Conservation (phyloP, 1,140 invertebrate genomes). For the Pseudobourletiella spinata region DNA sequence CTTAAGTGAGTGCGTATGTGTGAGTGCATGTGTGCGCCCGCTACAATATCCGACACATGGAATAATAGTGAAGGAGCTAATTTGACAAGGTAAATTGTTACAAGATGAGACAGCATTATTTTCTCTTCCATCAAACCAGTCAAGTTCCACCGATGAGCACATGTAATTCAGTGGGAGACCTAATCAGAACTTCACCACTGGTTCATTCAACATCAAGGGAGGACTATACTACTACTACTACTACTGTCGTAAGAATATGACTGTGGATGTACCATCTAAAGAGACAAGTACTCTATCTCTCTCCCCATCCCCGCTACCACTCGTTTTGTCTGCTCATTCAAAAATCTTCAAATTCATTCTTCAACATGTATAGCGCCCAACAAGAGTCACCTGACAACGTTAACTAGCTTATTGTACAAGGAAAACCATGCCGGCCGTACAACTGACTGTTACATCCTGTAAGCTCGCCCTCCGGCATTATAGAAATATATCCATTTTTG, state of each 20-base stretch:
- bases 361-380: no score
- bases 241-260: neutral
- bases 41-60: neutral
- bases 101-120: slow-evolving; percentile 29
- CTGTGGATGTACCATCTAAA: neutral
- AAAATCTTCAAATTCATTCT: no score
- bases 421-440: no score
- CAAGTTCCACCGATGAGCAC: neutral
- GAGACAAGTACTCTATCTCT: no score
- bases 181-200: neutral
- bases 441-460: no score
- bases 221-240: neutral
- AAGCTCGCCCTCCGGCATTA: no score
- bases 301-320: no score
- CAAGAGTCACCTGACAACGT: no score
- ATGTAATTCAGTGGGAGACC: neutral
- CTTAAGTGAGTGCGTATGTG: neutral
- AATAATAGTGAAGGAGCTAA: slow-evolving; percentile 21
- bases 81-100: slow-evolving; percentile 36
- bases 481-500: no score
- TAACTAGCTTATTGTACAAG: no score
- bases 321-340: neutral
- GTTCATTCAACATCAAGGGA: neutral
- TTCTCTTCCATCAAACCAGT: neutral
- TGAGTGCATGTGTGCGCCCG: neutral